These are phyloP conservation scores for Podarcis lilfordi DNA, from an alignment of 2,797 vertebrate species.

Conservation along the genomic window DNA sequence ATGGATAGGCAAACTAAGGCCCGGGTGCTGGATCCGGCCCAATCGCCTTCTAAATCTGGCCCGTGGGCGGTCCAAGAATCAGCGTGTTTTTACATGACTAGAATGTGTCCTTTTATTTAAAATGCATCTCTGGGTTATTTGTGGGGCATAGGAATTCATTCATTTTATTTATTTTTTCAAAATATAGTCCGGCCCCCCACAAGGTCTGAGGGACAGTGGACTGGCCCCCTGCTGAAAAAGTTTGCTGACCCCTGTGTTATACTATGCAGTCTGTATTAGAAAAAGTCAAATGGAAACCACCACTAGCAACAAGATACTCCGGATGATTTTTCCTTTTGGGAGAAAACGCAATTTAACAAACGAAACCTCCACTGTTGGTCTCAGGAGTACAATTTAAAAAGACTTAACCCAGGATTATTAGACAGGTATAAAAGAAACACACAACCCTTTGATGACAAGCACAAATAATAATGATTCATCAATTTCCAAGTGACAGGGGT, in stretches of 20 bases:
- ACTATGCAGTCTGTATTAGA: not conserved
- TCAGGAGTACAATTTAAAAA: not conserved
- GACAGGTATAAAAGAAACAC: not conserved
- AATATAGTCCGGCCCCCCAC: no score
- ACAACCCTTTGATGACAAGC: not conserved
- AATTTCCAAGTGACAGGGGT: not conserved
- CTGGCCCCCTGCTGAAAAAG: no score
- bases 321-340: not conserved
- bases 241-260: no score
- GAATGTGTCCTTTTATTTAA: no score
- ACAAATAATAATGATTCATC: not conserved
- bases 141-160: no score
- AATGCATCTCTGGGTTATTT: no score
- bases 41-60: no score
- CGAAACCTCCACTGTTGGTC: not conserved
- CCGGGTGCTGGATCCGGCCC: no score
- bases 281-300: not conserved
- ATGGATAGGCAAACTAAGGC: not conserved
- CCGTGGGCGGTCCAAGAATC: no score
- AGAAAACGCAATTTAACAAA: not conserved
- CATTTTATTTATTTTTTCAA: no score
- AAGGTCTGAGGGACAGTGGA: no score
- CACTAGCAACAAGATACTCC: not conserved
- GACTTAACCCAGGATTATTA: not conserved
- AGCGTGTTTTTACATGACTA: no score